phyloP scores from a whole-genome alignment of 1,140 invertebrate genomes.

The Diorhabda elongata region DNA sequence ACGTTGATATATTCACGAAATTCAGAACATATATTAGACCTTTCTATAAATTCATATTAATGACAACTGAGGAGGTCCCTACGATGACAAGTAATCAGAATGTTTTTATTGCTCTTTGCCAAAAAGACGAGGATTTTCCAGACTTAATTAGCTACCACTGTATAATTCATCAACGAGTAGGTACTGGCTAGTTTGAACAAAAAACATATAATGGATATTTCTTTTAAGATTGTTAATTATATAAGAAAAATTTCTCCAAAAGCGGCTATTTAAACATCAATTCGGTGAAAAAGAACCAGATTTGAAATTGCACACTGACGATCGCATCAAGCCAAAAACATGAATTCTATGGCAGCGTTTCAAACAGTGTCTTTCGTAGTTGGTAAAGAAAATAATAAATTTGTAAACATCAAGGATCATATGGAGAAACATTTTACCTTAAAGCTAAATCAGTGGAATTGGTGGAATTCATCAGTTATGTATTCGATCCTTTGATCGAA shows the following conservation, averaged over 20 bases:
- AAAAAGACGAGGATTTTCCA: slow-evolving; percentile 37
- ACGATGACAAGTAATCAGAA: slow-evolving; percentile 9
- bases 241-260: slow-evolving; percentile 40
- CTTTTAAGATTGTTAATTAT: slow-evolving; percentile 28
- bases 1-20: too few relatives aligned
- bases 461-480: slow-evolving; percentile 21
- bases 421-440: slow-evolving; percentile 12
- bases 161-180: slow-evolving; percentile 40
- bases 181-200: slow-evolving; percentile 39
- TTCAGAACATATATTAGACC: too few relatives aligned
- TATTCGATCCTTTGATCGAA: slow-evolving; percentile 3
- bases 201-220: slow-evolving; percentile 35
- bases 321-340: too few relatives aligned
- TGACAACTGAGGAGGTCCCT: neutral
- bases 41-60: neutral
- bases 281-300: slow-evolving; percentile 32
- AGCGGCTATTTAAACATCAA: slow-evolving; percentile 34
- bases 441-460: slow-evolving; percentile 9
- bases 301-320: too few relatives aligned
- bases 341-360: neutral
- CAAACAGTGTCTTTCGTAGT: slow-evolving; percentile 1
- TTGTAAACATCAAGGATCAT: slow-evolving; percentile 9
- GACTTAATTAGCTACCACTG: slow-evolving; percentile 41
- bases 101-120: slow-evolving; percentile 36
- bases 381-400: neutral